Evolutionary conservation across 1,140 invertebrate species (phyloP), one percentile per base, ranked within the genome.

Genomic region (Drepana arcuata): DNA sequence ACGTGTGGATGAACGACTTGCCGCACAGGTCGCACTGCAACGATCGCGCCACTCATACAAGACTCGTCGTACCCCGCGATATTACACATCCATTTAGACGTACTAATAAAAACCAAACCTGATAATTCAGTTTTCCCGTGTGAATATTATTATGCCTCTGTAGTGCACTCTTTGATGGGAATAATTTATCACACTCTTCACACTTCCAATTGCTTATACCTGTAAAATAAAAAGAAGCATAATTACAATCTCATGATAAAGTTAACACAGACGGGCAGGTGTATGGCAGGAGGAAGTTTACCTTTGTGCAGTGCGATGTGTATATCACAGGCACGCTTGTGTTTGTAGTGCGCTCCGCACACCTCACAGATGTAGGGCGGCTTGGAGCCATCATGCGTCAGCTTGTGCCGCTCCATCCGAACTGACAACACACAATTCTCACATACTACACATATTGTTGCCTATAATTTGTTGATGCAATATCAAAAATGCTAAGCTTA

Each of bases 121-220:
- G 86, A 63, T 87, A 89, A 13, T 87, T 88, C 6, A 86, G 85
- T 66, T 89, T 89, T 7, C 88, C 88, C 0, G 88, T 90, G 59
- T 91, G 90, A 36, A 91, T 88, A 7, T 87, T 86, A 49, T 89
- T 80, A 56, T 91, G 90, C 53, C 89, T 83, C 51, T 86, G 84
- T 14, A 91, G 65, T 2, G 87, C 87, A 2, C 85, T 86, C 68
- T 91, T 91, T 37, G 90, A 90, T 1, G 89, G 89, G 52, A 92
- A 92, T 41, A 86, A 84, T 69, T 94, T 94, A n/a, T 88, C 88
- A 66, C 93, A 95, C 61, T 89, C 87, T 34, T 85, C 84, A 70
- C 92, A 93, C 34, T 88, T 85, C 81, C 91, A 93, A 25, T 88
- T 87, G 65, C 88, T 88, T 24, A 91, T 89, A 43, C 80, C 79